These are phyloP conservation scores for Vanacampus margaritifer DNA, from an alignment of 2,113 vertebrate genomes.

Conservation along the genomic window DNA sequence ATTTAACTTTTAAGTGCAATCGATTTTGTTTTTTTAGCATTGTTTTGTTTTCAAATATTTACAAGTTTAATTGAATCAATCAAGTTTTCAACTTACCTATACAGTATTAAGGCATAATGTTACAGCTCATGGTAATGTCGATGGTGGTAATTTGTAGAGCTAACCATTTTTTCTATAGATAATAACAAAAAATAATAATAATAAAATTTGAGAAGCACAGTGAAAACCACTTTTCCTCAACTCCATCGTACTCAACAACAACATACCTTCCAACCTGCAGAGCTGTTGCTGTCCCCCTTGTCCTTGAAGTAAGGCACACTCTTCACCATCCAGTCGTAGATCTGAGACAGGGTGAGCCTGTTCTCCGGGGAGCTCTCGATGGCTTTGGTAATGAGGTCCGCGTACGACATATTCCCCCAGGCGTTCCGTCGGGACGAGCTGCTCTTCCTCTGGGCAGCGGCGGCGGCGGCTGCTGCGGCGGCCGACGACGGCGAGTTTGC, in stretches of 20 bases:
- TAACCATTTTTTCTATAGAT: too few species aligned
- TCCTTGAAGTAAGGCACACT: conserved; percentile 96
- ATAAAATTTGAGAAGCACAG: neutral
- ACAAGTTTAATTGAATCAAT: too few species aligned
- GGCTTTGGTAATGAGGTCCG: conserved; percentile 96
- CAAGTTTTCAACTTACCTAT: too few species aligned
- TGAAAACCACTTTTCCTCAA: too few species aligned
- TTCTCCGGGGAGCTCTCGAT: conserved; percentile 95
- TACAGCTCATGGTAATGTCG: too few species aligned
- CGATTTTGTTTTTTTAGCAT: too few species aligned
- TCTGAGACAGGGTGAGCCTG: conserved; percentile 91
- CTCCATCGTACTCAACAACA: neutral
- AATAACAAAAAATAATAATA: neutral
- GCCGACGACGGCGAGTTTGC: conserved; percentile 69
- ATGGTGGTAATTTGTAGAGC: too few species aligned
- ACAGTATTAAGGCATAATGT: too few species aligned
- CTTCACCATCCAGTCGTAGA: conserved; percentile 99
- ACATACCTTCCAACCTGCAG: conserved; percentile 94
- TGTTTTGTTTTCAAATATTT: too few species aligned
- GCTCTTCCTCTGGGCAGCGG: conserved; percentile 88
- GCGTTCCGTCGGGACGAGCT: conserved; percentile 93
- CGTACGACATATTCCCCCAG: conserved; percentile 97
- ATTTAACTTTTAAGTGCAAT: too few species aligned
- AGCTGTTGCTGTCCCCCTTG: conserved; percentile 94
- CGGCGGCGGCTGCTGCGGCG: conserved; percentile 66